Conservation (phyloP, 1,140 invertebrate genomes). For the Lepidurus arcticus region DNA sequence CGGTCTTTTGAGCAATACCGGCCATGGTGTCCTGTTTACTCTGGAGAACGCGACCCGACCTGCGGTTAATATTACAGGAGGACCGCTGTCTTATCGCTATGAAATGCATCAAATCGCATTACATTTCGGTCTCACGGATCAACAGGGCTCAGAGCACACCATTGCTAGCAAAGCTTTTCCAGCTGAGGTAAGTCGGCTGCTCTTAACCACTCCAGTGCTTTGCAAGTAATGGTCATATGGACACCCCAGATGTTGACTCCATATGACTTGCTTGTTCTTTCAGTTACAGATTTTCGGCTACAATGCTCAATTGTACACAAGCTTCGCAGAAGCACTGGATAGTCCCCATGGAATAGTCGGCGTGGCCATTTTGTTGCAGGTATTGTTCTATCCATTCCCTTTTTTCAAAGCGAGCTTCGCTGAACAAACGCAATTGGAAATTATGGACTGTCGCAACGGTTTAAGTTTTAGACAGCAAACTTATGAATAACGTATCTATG, state of each 20-base stretch:
- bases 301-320: slow-evolving; percentile 93
- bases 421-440: not conserved
- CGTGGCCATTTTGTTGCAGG: slow-evolving; percentile 89
- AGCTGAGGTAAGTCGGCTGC: slow-evolving; percentile 67
- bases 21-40: slow-evolving; percentile 54
- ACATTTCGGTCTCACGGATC: slow-evolving; percentile 82
- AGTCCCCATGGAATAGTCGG: slow-evolving; percentile 87
- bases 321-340: slow-evolving; percentile 89
- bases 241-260: not conserved
- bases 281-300: slow-evolving; percentile 93
- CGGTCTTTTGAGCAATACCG: slow-evolving; percentile 79
- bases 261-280: slow-evolving; percentile 45
- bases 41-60: slow-evolving; percentile 38
- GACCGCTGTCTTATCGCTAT: slow-evolving; percentile 88
- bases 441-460: not conserved
- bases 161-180: slow-evolving; percentile 90
- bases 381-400: slow-evolving; percentile 45
- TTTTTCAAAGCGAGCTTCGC: not conserved
- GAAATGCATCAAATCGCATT: slow-evolving; percentile 92
- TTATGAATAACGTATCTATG: slow-evolving; percentile 17
- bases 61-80: slow-evolving; percentile 87
- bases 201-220: not conserved
- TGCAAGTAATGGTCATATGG: not conserved
- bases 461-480: slow-evolving; percentile 19
- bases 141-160: slow-evolving; percentile 84